Base-by-base conservation (phyloP, 2,113 vertebrate genomes). In the Ceyx cyanopectus region DNA sequence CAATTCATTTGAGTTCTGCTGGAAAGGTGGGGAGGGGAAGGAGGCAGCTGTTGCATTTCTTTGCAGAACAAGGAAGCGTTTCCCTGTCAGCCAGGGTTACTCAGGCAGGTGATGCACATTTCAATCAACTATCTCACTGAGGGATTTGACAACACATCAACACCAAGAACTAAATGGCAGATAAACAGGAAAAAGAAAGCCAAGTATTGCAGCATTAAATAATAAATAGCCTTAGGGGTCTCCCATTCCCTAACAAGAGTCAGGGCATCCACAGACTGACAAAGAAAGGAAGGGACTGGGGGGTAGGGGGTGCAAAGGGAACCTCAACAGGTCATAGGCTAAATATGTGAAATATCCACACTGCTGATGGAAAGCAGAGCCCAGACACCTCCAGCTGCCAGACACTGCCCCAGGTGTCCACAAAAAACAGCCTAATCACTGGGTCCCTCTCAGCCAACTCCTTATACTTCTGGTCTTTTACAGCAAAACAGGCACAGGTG, bases 381-480 rank as follows among this genome's bases (percentile, higher is more conserved):
- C 76, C 14, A 6, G 29, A 15, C 4, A 1, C 7, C 3, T 9
- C 24, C 0, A 9, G 18, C 34, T 12, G 41, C 70, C 0, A 0
- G 27, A n/a, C n/a, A 16, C 12, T 45, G 79, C 12, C 14, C 54
- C 0, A 0, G 22, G 58, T 32, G 32, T 20, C 65, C 12, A 0
- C 70, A 45, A 32, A n/a, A 14, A 11, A 8, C 17, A 26, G 57
- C 30, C 6, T 11, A 3, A 10, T 3, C 51, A 4, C 24, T 21
- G 1, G 0, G 9, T 3, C 68, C 19, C 50, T 43, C 57, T 8
- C 75, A 54, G 57, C 50, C 45, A 27, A 0, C 6, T 3, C 51
- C 12, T 22, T 22, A 24, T 0, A 1, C 22, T 22, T 50, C 23
- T 24, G 41, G n/a, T 23, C 22, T 77, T 70, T 65, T 9, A 23